phyloP scores from a whole-genome alignment of 2,888 invertebrate genomes.

The Eupeodes luniger region DNA sequence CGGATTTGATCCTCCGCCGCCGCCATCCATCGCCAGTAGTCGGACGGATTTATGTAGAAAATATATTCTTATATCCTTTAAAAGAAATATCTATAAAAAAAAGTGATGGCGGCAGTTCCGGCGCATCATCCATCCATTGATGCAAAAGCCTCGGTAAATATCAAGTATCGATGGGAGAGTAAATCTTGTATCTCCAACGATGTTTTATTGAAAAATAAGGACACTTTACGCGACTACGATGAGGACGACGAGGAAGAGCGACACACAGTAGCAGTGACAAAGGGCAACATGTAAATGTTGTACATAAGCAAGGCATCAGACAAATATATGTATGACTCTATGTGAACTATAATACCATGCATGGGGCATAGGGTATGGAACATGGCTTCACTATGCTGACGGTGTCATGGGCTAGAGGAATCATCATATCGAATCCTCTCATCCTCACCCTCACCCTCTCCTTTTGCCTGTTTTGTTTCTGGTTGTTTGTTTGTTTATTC shows the following conservation, averaged over 20 bases:
- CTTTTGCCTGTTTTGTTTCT: neutral
- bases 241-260: too few relatives aligned
- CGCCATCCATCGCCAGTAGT: neutral
- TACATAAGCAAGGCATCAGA: neutral
- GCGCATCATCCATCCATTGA: constrained; percentile 51
- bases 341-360: constrained; percentile 50
- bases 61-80: constrained; percentile 35
- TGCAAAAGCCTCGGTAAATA: constrained; percentile 62
- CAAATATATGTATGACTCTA: neutral
- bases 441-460: constrained; percentile 1
- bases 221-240: constrained; percentile 58
- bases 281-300: neutral
- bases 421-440: neutral
- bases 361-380: neutral
- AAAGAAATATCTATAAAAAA: neutral
- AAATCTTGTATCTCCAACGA: constrained; percentile 69
- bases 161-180: constrained; percentile 58
- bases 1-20: constrained; percentile 43
- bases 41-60: constrained; percentile 42
- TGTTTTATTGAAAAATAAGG: constrained; percentile 75
- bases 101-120: constrained; percentile 16
- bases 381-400: constrained; percentile 3
- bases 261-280: too few relatives aligned
- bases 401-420: neutral
- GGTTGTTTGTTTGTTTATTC: constrained; percentile 38